Evolutionary conservation across 2,797 vertebrate genomes (phyloP).

Genomic region (Eleutherodactylus coqui): DNA sequence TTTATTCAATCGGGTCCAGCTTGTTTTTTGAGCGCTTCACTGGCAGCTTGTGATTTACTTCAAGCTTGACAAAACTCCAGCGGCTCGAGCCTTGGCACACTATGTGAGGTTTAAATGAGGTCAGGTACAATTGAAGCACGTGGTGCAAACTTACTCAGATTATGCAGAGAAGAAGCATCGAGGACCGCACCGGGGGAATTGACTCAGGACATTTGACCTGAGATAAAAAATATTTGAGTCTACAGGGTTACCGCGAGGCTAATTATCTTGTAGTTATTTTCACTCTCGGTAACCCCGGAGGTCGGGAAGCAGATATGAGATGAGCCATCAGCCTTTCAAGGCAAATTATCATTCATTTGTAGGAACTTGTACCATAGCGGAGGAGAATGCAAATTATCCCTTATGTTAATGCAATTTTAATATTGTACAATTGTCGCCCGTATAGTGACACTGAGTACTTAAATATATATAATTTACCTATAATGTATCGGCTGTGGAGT

Average conservation of each 20-base stretch:
- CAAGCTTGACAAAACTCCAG: neutral
- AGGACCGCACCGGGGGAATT: conserved; percentile 77
- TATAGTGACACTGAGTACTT: neutral
- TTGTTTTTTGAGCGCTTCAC: neutral
- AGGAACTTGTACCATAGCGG: conserved; percentile 62
- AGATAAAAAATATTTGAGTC: conserved; percentile 83
- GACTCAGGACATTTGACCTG: conserved; percentile 80
- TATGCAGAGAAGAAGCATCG: conserved; percentile 70
- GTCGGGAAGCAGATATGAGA: conserved; percentile 70
- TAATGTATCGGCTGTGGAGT: neutral
- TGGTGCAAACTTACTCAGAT: conserved; percentile 64
- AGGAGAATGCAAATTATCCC: conserved; percentile 62
- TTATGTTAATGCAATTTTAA: conserved; percentile 51
- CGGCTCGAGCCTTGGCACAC: neutral
- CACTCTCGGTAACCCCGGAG: conserved; percentile 71
- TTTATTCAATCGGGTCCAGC: neutral
- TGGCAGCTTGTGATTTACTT: neutral
- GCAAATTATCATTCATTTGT: conserved; percentile 69
- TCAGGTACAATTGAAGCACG: conserved; percentile 31
- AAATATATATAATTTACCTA: conserved; percentile 2
- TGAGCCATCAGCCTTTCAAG: conserved; percentile 53
- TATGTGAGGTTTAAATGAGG: conserved; percentile 44
- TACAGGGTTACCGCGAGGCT: conserved; percentile 76
- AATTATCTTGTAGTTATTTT: conserved; percentile 77
- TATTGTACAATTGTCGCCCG: neutral